A percentile compares a stretch with the other conserved stretches of the same genome.
Conservation (phyloP, 2,888 invertebrate species). For the Cynaeus angustus region DNA sequence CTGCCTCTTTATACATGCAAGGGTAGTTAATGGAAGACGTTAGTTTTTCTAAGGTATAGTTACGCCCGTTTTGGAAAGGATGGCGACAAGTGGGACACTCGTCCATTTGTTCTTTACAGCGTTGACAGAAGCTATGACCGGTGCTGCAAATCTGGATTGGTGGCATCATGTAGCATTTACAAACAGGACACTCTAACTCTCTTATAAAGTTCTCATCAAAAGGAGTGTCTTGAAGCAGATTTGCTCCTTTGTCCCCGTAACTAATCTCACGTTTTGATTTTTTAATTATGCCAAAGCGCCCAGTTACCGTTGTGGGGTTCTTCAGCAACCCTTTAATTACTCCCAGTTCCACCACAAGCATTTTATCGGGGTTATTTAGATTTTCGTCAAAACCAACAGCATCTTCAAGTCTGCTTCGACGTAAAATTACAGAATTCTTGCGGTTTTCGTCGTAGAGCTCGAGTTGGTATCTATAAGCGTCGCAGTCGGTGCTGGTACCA, state of each 20-base stretch:
- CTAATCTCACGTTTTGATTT: slow-evolving; percentile 43
- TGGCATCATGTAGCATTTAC: slow-evolving; percentile 29
- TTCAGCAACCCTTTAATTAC: slow-evolving; percentile 34
- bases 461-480: slow-evolving; percentile 49
- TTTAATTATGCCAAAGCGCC: slow-evolving; percentile 42
- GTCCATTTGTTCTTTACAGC: slow-evolving; percentile 19
- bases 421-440: slow-evolving; percentile 46
- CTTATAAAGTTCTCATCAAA: slow-evolving; percentile 28
- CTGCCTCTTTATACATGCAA: slow-evolving; percentile 21
- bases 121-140: slow-evolving; percentile 33
- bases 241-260: not conserved
- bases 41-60: slow-evolving; percentile 36
- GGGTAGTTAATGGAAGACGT: slow-evolving; percentile 31
- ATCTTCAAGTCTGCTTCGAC: slow-evolving; percentile 31
- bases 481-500: slow-evolving; percentile 36
- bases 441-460: slow-evolving; percentile 44
- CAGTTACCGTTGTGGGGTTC: slow-evolving; percentile 32
- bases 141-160: slow-evolving; percentile 32
- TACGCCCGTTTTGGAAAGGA: slow-evolving; percentile 32
- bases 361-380: slow-evolving; percentile 39
- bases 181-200: slow-evolving; percentile 39
- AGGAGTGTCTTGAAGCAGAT: slow-evolving; percentile 2
- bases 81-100: slow-evolving; percentile 34
- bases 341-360: slow-evolving; percentile 41
- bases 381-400: slow-evolving; percentile 30